phyloP scores from a whole-genome alignment of 2,888 invertebrate species.

The Tribolium freemani region DNA sequence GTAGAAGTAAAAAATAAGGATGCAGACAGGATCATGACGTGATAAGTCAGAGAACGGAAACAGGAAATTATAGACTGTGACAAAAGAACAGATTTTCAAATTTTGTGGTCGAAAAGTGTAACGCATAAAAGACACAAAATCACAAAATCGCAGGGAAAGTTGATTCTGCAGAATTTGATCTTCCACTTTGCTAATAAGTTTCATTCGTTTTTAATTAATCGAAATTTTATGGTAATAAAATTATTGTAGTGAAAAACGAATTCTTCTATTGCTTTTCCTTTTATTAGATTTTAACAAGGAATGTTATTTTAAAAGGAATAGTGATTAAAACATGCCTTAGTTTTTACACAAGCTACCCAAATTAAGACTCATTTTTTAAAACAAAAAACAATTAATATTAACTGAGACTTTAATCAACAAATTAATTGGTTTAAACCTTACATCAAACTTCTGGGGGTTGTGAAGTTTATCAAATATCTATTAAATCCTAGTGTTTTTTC shows the following conservation, averaged over 20 bases:
- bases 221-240: neutral
- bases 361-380: too few species aligned
- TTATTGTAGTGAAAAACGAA: neutral
- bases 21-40: neutral
- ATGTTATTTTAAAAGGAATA: too few species aligned
- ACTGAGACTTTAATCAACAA: too few species aligned
- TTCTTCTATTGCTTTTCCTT: neutral
- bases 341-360: too few species aligned
- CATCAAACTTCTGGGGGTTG: too few species aligned
- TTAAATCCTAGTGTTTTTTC: too few species aligned
- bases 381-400: too few species aligned
- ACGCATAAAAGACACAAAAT: neutral
- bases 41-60: constrained; percentile 14
- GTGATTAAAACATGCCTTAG: too few species aligned
- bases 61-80: constrained; percentile 14
- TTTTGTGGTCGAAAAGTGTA: constrained; percentile 2
- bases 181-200: neutral
- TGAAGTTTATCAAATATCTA: too few species aligned
- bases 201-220: neutral
- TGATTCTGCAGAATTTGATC: neutral
- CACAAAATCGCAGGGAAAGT: neutral
- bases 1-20: neutral
- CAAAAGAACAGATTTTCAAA: constrained; percentile 1
- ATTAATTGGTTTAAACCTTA: too few species aligned
- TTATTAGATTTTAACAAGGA: neutral